Base-by-base conservation (phyloP, 1,140 invertebrate genomes). In the Neotoxoptera formosana region DNA sequence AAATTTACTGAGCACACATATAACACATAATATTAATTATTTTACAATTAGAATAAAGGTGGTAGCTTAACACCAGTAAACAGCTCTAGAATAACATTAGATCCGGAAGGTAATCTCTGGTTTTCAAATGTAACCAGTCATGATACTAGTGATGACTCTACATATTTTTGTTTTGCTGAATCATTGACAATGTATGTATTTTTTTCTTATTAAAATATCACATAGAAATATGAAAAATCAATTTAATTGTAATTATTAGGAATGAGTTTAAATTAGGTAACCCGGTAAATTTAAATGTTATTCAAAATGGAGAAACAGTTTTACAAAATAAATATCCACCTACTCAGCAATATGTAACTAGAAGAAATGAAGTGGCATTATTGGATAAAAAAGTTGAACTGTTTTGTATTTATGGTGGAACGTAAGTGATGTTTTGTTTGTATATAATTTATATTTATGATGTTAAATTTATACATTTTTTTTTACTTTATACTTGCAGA, bases 181-280 rank as follows among this genome's bases (percentile, higher is more conserved):
- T 98, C 98, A 0, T 95, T 97, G 1, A 98, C 98, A 95, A 95
- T 95, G 95, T 95, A 94, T 88, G 30, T 11, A 53, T 83, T 11
- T 8, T 45, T 91, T 76, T 9, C 11, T 25, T 60, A 48, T 34
- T 34, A 83, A 48, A 48, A 7, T 83, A 47, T n/a, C 17, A 48
- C 47, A 41, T 7, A 47, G 25, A 47, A 7, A 48, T 34, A 34
- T 48, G 25, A 48, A 47, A 30, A 30, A n/a, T 11, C 7, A 51
- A 8, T 3, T 88, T 51, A 36, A 83, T 45, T 67, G 1, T 36
- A 84, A 90, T 93, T 94, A 92, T 36, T 94, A 97, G 98, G 94
- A 98, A 97, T 94, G 98, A 98, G 95, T 99, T 98, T 95, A 99
- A 99, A 95, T 95, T 99, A 14, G 98, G 98, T 56, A 98, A 98